phyloP scores from a whole-genome alignment of 2,888 invertebrate genomes.

The Alsophila aescularia region DNA sequence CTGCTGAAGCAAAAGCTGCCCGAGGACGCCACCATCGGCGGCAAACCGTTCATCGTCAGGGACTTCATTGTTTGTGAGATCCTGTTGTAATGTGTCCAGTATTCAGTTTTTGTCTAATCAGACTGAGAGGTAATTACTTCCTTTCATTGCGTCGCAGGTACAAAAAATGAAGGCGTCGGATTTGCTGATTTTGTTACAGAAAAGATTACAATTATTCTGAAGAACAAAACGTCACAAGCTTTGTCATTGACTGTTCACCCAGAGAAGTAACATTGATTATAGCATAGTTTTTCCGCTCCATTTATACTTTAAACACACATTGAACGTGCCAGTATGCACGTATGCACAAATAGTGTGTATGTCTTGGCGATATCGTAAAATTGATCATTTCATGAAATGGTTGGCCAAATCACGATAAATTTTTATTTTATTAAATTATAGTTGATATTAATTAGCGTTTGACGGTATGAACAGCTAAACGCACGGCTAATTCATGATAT shows the following conservation, averaged over 20 bases:
- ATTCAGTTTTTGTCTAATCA: background rate
- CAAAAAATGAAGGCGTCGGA: constrained; percentile 73
- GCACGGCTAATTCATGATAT: too few species aligned
- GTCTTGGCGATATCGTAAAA: too few species aligned
- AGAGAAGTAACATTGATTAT: constrained; percentile 66
- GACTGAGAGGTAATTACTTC: background rate
- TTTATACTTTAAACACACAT: background rate
- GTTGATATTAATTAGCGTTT: too few species aligned
- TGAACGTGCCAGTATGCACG: too few species aligned
- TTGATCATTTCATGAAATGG: too few species aligned
- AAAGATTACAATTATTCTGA: constrained; percentile 66
- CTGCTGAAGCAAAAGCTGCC: constrained; percentile 68
- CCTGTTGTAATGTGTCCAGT: background rate
- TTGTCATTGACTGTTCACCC: constrained; percentile 77
- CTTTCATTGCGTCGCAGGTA: constrained; percentile 52
- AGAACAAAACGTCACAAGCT: constrained; percentile 64
- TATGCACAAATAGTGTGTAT: too few species aligned
- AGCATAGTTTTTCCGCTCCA: background rate
- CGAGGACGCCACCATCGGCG: constrained; percentile 75
- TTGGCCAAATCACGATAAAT: too few species aligned
- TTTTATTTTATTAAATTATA: too few species aligned
- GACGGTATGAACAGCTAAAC: too few species aligned
- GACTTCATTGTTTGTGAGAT: constrained; percentile 84
- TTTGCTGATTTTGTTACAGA: constrained; percentile 80
- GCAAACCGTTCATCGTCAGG: constrained; percentile 77